These are phyloP conservation scores for Clinocottus analis DNA, from an alignment of 2,113 vertebrate genomes.

Conservation along the genomic window DNA sequence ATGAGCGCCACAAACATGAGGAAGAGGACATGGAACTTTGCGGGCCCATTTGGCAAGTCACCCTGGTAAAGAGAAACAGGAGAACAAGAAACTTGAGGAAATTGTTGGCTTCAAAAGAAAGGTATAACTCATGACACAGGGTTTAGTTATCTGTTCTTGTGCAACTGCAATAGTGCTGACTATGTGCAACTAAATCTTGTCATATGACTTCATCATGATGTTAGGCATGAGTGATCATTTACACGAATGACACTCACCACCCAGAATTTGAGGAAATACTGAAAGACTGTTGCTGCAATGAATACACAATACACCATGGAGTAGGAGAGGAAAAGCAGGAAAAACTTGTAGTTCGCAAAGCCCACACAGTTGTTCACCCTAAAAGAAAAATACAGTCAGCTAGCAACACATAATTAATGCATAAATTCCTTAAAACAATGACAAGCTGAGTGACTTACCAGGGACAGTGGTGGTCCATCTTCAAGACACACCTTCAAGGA, in stretches of 20 bases:
- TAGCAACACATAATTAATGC: conserved; percentile 9
- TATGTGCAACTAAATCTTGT: not conserved
- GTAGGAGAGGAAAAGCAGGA: conserved; percentile 96
- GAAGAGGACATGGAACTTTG: conserved; percentile 97
- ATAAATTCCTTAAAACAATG: not conserved
- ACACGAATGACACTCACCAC: conserved; percentile 86
- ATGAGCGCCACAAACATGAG: conserved; percentile 97
- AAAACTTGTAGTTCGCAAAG: conserved; percentile 99
- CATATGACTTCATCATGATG: not conserved
- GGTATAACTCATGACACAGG: not conserved
- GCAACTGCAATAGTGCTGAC: not conserved
- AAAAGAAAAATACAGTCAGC: conserved; percentile 50
- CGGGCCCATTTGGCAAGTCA: conserved; percentile 88
- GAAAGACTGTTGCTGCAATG: conserved; percentile 93
- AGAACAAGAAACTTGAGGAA: conserved; percentile 36
- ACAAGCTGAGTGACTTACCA: conserved; percentile 83
- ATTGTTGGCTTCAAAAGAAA: not conserved
- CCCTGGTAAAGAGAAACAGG: conserved; percentile 81
- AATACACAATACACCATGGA: conserved; percentile 95
- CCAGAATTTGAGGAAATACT: conserved; percentile 98
- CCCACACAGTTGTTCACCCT: conserved; percentile 99
- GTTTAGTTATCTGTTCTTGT: not conserved
- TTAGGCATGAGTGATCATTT: not conserved
- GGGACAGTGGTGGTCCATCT: conserved; percentile 99
- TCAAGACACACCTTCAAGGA: conserved; percentile 91